Conservation (phyloP, 2,797 vertebrate species). For the Thripadectes ignobilis region DNA sequence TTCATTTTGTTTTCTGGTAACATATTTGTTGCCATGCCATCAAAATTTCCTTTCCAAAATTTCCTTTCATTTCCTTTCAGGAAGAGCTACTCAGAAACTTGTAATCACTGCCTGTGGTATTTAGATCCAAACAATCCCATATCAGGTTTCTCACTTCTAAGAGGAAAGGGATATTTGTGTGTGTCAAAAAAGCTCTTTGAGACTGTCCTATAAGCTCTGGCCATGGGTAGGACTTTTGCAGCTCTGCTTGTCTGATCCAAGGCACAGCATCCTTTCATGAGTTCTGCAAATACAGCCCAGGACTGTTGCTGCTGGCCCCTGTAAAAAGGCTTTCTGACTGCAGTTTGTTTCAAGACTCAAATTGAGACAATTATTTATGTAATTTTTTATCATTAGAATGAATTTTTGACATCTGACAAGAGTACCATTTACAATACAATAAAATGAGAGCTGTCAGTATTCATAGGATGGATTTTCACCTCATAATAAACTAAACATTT, state of each 20-base stretch:
- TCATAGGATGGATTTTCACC: background rate
- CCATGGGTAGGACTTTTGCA: background rate
- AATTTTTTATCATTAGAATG: background rate
- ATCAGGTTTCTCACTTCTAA: background rate
- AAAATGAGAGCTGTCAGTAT: background rate
- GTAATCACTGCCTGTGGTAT: background rate
- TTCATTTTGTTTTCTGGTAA: background rate
- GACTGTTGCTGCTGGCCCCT: background rate
- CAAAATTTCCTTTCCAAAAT: slow-evolving; percentile 4
- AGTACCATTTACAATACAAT: background rate
- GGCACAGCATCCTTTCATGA: background rate
- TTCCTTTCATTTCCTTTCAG: background rate
- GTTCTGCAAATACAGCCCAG: background rate
- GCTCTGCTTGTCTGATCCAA: background rate
- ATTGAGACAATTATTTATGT: background rate
- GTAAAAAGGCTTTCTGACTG: background rate
- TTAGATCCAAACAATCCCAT: background rate
- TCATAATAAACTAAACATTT: background rate
- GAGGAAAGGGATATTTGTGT: background rate
- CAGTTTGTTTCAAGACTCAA: background rate
- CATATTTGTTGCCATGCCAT: background rate
- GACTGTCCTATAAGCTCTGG: background rate
- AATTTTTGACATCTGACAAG: background rate
- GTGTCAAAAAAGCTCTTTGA: background rate
- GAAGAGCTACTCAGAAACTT: background rate